phyloP scores from a whole-genome alignment of 2,797 vertebrate genomes.

The Halcyon smyrnensis region DNA sequence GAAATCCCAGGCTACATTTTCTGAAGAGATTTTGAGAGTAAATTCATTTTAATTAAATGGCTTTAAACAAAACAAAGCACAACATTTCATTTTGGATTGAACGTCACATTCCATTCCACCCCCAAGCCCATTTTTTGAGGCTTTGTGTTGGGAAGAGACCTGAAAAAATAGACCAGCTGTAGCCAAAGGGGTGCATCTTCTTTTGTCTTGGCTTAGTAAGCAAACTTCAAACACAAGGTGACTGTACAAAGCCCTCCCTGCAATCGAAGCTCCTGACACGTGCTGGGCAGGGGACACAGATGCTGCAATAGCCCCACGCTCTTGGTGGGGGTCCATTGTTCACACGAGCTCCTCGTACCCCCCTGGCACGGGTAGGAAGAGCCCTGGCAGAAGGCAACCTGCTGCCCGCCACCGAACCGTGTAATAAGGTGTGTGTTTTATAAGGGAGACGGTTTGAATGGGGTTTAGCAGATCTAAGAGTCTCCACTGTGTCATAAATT shows the following conservation, averaged over 20 bases:
- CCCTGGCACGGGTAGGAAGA: neutral
- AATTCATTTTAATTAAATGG: neutral
- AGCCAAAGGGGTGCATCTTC: neutral
- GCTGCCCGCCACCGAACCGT: neutral
- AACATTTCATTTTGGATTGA: neutral
- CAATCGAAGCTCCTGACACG: neutral
- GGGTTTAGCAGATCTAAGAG: conserved; percentile 64
- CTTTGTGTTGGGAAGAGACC: neutral
- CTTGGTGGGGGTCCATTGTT: neutral
- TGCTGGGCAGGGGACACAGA: neutral
- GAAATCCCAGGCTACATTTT: neutral
- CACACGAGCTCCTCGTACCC: neutral
- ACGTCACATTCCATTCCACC: neutral
- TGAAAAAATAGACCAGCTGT: neutral
- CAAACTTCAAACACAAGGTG: neutral
- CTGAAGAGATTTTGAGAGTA: neutral
- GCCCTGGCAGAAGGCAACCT: neutral
- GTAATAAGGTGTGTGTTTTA: conserved; percentile 65
- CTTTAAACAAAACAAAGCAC: neutral
- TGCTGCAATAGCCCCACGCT: rapidly evolving
- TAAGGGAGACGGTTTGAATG: conserved; percentile 65
- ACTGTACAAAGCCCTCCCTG: neutral
- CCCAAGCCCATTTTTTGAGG: neutral
- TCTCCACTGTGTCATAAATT: conserved; percentile 67
- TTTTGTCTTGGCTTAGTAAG: neutral